Conservation (phyloP, 2,113 vertebrate genomes). For the Pomatostomus ruficeps region DNA sequence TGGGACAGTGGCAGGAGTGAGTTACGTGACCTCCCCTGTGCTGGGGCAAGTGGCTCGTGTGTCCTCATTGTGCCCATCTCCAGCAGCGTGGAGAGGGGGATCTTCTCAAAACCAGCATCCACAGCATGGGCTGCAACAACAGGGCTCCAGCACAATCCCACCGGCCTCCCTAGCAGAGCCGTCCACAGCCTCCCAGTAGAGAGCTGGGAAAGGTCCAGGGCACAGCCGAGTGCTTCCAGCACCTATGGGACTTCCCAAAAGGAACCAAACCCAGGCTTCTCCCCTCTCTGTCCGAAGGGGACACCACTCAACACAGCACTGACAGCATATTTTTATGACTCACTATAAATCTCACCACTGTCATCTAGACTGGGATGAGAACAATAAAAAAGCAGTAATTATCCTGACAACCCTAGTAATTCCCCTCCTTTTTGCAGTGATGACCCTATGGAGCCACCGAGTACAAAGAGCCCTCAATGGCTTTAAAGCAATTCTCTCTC, state of each 20-base stretch:
- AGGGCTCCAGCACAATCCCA: not conserved
- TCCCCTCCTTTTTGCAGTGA: not conserved
- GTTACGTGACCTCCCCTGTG: rapidly evolving
- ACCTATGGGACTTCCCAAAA: not conserved
- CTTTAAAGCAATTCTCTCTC: constrained; percentile 1
- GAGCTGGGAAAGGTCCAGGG: not conserved
- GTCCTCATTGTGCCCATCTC: not conserved
- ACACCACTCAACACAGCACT: not conserved
- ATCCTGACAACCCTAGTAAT: constrained; percentile 18
- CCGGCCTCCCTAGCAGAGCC: rapidly evolving
- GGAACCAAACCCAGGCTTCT: not conserved
- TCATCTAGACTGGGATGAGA: not conserved
- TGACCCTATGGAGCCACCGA: not conserved
- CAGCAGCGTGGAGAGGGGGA: not conserved
- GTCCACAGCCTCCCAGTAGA: rapidly evolving
- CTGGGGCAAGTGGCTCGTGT: not conserved
- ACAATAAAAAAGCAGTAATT: constrained; percentile 27
- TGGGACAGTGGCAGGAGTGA: rapidly evolving
- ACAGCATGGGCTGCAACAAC: rapidly evolving
- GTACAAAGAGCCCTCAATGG: constrained; percentile 1
- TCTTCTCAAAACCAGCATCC: not conserved
- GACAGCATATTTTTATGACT: not conserved
- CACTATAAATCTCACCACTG: not conserved
- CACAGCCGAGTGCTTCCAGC: rapidly evolving
- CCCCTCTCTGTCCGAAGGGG: not conserved